Base-by-base conservation (phyloP, 2,888 invertebrate species). In the Papilio elwesi region DNA sequence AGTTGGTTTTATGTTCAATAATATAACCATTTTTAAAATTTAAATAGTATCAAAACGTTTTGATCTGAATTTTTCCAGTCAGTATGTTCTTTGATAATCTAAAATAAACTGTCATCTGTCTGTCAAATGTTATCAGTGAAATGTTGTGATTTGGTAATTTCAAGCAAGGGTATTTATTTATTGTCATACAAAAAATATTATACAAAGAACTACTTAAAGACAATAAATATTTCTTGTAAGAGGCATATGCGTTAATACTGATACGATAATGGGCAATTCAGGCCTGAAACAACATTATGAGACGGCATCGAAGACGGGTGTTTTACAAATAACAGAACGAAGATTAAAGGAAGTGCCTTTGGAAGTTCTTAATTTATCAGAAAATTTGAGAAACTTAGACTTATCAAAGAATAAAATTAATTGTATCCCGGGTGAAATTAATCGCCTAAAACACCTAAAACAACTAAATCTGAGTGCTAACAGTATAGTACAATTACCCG, bases 261-360 rank as follows among this genome's bases (percentile, higher is more conserved):
- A 52, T 10, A 59, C 64, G 75, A 83, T 64, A 77, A 98, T 99
- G 98, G 98, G 98, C 68, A 99, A 98, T 90, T 96, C 98, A 74
- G 96, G 96, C 75, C 90, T 98, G 70, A 98, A 98, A 86, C 97
- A 97, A 85, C 99, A 99, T 87, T 96, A 98, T 83, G 98, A 98
- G 86, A 99, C 97, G 70, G 99, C 99, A 13, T 96, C 97, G 82
- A 99, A 99, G 93, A 99, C 99, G 26, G 99, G 99, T 15, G 97
- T 98, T 51, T 94, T 99, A 75, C 98, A 98, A 87, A 93, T 99
- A 76, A 97, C 98, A 5, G 95, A 97, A 80, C 95, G 95, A 73
- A 97, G 97, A 82, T 91, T 99, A 70, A 97, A 97, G 81, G 96
- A 97, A 90, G 95, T 97, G 84, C 97, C 97, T 51, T 88, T 91